phyloP scores from a whole-genome alignment of 2,888 invertebrate species.

The Pseudococcus viburni region DNA sequence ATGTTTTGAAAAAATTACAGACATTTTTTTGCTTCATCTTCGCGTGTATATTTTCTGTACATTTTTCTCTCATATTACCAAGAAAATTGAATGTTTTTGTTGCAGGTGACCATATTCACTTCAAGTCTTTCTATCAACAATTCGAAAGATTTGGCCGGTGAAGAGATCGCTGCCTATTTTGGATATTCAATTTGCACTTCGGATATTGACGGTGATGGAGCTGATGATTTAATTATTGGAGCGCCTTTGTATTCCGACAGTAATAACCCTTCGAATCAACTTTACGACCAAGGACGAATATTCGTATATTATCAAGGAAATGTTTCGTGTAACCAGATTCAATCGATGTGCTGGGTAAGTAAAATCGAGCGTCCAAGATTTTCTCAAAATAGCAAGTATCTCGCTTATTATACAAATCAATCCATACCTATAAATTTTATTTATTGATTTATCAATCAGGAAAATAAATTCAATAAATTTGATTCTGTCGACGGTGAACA shows the following conservation, averaged over 20 bases:
- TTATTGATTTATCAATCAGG: background rate
- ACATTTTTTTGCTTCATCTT: too few species aligned
- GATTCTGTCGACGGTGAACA: constrained; percentile 24
- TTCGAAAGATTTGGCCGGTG: constrained; percentile 86
- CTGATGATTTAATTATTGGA: constrained; percentile 92
- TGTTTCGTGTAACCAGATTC: constrained; percentile 70
- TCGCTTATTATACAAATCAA: too few species aligned
- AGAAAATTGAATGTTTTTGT: constrained; percentile 5
- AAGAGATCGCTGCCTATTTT: constrained; percentile 96
- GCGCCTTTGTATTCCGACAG: constrained; percentile 88
- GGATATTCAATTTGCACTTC: constrained; percentile 90
- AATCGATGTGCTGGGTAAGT: constrained; percentile 55
- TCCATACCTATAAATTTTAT: too few species aligned
- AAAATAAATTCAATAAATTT: constrained; percentile 18
- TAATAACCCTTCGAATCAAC: constrained; percentile 77
- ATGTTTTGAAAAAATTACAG: too few species aligned
- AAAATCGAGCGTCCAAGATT: too few species aligned
- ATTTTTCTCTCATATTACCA: too few species aligned
- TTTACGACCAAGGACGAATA: constrained; percentile 93
- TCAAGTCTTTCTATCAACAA: constrained; percentile 71
- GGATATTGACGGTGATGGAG: constrained; percentile 93
- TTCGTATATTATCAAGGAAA: constrained; percentile 89
- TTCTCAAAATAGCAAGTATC: too few species aligned
- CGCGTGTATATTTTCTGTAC: too few species aligned
- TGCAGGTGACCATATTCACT: constrained; percentile 82